Evolutionary conservation across 2,888 invertebrate species (phyloP), one percentile per base, ranked within the genome.

Genomic region (Artemia sinica): DNA sequence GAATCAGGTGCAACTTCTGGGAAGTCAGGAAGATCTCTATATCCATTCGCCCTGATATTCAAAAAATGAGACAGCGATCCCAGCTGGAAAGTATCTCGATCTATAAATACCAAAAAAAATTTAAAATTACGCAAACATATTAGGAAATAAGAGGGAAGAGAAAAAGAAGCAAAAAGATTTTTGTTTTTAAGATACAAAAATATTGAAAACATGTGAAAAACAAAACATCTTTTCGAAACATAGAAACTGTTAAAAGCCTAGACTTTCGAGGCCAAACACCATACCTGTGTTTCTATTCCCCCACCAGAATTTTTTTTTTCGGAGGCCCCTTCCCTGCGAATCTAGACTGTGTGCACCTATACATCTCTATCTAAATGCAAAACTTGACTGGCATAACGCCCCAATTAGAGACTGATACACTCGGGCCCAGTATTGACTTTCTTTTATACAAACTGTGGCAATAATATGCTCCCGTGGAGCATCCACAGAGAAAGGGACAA

Each of bases 31-130:
- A 98, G 81, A 70, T 92, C 85, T 72, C 89, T 86, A 81, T 98
- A 98, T 7, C 93, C 95, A 52, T 80, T 82, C 1, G 94, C 91
- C 70, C 87, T 83, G 74, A 84, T 81, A 75, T 95, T 94, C 71
- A 97, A 83, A 77, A 92, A 91, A 80, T 96, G 96, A 0, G 97
- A 96, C 69, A 99, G 80, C 0, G 95, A 91, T 3, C 97, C 96
- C 75, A 98, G 81, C 74, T 96, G 95, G 78, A 86, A 93, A 74
- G 88, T 86, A 77, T 89, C 89, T 58, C 89, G 84, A 74, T 88
- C 89, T 87, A 77, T 13, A 73, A 73, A 69, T 67, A 50, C 52
- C 3, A 41, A 41, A 41, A 41, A 41, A 41, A 41, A 41, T 41
- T 1, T 41, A 3, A 41, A 41, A 41, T 5, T 6, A 41, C 41